These are phyloP conservation scores for Smutsia gigantea DNA, from an alignment of 2,797 vertebrate species.

Conservation along the genomic window DNA sequence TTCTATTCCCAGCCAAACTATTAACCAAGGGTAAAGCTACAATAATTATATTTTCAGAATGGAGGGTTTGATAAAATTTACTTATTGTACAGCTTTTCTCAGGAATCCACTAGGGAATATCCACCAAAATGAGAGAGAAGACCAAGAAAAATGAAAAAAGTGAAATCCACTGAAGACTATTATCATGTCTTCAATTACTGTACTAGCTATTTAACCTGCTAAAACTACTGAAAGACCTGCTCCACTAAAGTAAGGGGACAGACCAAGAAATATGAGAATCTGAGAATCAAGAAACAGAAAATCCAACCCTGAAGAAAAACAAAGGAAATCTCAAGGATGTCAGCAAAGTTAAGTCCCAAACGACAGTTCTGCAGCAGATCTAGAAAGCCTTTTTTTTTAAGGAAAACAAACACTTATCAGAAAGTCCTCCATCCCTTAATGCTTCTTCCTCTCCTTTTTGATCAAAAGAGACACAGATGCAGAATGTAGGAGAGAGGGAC, in stretches of 20 bases:
- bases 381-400: background rate
- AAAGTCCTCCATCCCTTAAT: slow-evolving; percentile 71
- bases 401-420: slow-evolving; percentile 87
- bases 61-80: background rate
- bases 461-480: slow-evolving; percentile 16
- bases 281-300: slow-evolving; percentile 35
- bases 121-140: background rate
- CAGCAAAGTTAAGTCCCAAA: background rate
- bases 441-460: slow-evolving; percentile 67
- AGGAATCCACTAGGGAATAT: background rate
- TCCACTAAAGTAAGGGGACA: background rate
- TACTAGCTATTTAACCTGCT: background rate
- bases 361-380: background rate
- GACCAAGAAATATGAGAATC: background rate
- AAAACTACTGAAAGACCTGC: background rate
- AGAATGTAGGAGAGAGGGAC: background rate
- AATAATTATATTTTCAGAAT: background rate
- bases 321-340: background rate
- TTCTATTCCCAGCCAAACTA: background rate
- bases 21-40: background rate
- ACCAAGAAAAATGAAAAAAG: background rate
- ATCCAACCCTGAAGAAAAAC: background rate
- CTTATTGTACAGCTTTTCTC: background rate
- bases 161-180: background rate
- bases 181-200: background rate